Evolutionary conservation across 2,113 vertebrate genomes (phyloP).

Genomic region (Xerus inauris): DNA sequence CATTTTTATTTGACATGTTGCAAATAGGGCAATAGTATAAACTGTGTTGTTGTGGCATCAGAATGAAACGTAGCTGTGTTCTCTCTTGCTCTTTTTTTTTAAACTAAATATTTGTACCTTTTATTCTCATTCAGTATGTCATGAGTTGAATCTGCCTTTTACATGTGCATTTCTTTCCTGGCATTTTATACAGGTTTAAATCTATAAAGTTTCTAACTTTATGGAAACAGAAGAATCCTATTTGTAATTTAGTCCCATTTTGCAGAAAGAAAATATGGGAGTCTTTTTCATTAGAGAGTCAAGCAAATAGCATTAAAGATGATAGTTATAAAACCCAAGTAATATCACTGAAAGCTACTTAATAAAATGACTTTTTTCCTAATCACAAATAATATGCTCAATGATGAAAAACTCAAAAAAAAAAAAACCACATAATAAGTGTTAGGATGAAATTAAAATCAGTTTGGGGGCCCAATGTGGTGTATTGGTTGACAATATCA

Average conservation of each 20-base stretch:
- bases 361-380: neutral
- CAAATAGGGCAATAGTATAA: neutral
- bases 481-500: neutral
- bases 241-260: neutral
- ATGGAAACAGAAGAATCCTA: neutral
- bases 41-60: neutral
- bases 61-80: slow-evolving; percentile 36
- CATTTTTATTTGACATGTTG: neutral
- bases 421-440: neutral
- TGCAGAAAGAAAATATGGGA: neutral
- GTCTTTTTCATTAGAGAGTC: neutral
- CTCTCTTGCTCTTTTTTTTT: neutral
- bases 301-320: neutral
- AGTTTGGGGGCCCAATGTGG: neutral
- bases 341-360: neutral
- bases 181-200: neutral
- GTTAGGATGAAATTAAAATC: neutral
- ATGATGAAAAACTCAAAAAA: neutral
- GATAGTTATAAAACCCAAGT: neutral
- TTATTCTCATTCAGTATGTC: neutral
- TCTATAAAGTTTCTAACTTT: slow-evolving; percentile 9
- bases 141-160: neutral
- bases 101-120: neutral
- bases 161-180: neutral
- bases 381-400: neutral